Percentiles rank a stretch among this genome's conserved stretches.
Conservation (phyloP, 2,113 vertebrate species). For the Chloroceryle aenea region DNA sequence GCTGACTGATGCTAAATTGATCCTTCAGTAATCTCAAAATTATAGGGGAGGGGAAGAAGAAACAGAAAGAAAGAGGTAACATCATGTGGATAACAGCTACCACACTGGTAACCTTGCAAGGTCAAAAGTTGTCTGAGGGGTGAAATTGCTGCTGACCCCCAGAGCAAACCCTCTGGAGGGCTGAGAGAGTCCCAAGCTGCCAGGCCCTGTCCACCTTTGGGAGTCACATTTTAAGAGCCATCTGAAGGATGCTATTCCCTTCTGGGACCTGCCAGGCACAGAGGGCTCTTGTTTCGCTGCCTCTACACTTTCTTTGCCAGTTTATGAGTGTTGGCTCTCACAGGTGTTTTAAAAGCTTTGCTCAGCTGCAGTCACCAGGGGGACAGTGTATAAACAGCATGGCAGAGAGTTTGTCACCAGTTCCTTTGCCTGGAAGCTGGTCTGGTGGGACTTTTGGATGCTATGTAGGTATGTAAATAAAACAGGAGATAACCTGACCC, state of each 20-base stretch:
- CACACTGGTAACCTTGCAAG: background rate
- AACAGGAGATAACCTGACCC: slow-evolving; percentile 7
- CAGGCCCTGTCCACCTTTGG: background rate
- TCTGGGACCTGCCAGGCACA: background rate
- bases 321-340: background rate
- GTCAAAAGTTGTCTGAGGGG: background rate
- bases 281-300: background rate
- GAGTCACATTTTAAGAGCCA: background rate
- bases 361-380: background rate
- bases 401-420: background rate
- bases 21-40: background rate
- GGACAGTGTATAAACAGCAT: background rate
- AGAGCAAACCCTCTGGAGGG: background rate
- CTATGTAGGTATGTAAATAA: slow-evolving; percentile 52
- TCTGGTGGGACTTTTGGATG: background rate
- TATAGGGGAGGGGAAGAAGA: background rate
- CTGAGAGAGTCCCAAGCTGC: background rate
- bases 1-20: background rate
- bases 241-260: background rate
- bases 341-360: background rate
- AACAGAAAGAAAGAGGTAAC: background rate
- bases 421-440: background rate
- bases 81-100: background rate
- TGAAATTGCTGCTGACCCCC: background rate
- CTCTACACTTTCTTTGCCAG: background rate